These are phyloP conservation scores for Synanthedon vespiformis DNA, from an alignment of 2,888 invertebrate genomes.

Conservation along the genomic window DNA sequence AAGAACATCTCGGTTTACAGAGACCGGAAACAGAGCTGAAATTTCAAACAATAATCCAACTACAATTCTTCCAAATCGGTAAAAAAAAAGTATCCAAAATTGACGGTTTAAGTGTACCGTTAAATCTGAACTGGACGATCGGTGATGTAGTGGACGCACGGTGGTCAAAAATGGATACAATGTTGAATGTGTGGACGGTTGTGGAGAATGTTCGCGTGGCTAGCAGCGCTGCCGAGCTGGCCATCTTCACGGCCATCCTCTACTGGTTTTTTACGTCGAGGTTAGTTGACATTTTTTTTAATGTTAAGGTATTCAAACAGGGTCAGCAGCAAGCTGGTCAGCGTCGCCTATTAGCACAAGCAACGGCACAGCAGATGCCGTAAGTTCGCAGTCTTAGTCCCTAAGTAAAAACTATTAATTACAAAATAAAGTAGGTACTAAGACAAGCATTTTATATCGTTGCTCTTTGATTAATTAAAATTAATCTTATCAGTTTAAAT, in stretches of 20 bases:
- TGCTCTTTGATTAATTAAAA: not conserved
- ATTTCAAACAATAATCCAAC: too few relatives aligned
- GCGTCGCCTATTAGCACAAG: too few relatives aligned
- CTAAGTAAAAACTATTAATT: too few relatives aligned
- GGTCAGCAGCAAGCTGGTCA: too few relatives aligned
- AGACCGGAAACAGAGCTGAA: too few relatives aligned
- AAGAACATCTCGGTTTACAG: not conserved
- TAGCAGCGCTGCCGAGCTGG: constrained; percentile 71
- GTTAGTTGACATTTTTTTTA: constrained; percentile 32
- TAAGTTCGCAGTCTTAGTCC: not conserved
- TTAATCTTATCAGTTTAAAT: not conserved
- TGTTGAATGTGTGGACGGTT: constrained; percentile 60
- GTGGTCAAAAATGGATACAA: constrained; percentile 49
- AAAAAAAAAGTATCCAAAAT: not conserved
- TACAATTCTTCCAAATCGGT: too few relatives aligned
- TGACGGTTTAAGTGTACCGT: constrained; percentile 31
- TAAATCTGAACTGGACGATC: constrained; percentile 39
- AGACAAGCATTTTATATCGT: too few relatives aligned
- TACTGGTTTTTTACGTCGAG: constrained; percentile 75
- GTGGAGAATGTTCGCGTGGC: constrained; percentile 65
- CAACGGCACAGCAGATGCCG: too few relatives aligned
- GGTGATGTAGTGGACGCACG: constrained; percentile 50
- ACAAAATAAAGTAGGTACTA: too few relatives aligned
- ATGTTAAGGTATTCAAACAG: too few relatives aligned
- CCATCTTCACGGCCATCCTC: constrained; percentile 71